A percentile compares a stretch with the other conserved stretches of the same genome.
Conservation (phyloP, 2,113 vertebrate genomes). For the Gasterosteus aculeatus region DNA sequence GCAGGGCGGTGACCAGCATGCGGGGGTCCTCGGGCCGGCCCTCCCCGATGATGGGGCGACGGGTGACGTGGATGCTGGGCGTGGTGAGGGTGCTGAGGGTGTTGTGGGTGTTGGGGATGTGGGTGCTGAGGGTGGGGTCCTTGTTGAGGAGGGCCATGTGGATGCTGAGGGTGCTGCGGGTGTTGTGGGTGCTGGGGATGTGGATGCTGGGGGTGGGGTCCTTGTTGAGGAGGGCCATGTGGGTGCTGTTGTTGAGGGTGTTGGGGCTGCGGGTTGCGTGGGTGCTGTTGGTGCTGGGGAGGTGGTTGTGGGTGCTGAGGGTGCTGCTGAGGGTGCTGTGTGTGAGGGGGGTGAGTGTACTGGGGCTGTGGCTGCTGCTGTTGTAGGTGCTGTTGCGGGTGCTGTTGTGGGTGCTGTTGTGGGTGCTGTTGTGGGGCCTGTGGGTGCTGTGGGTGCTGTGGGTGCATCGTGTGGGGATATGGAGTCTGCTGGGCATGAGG, state of each 20-base stretch:
- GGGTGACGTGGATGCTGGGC: constrained; percentile 76
- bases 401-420: constrained; percentile 45
- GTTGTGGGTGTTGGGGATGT: constrained; percentile 26
- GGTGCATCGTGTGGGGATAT: constrained; percentile 63
- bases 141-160: constrained; percentile 68
- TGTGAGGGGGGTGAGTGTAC: constrained; percentile 50
- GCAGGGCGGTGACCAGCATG: constrained; percentile 93
- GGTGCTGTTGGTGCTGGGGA: constrained; percentile 68
- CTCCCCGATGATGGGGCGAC: constrained; percentile 77
- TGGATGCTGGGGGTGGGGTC: constrained; percentile 64
- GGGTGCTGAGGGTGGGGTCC: constrained; percentile 50
- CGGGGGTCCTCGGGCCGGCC: constrained; percentile 82
- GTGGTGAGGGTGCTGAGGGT: constrained; percentile 50
- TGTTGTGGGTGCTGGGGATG: constrained; percentile 69
- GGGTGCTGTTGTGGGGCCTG: constrained; percentile 27
- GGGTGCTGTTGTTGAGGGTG: constrained; percentile 69
- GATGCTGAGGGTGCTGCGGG: constrained; percentile 64
- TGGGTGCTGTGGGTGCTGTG: constrained; percentile 59
- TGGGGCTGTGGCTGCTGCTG: constrained; percentile 39
- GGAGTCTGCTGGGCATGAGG: constrained; percentile 83
- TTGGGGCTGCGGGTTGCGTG: constrained; percentile 66
- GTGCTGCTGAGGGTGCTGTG: constrained; percentile 53
- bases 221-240: constrained; percentile 43
- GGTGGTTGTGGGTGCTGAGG: constrained; percentile 61
- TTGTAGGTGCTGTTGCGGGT: constrained; percentile 59